These are phyloP conservation scores for Tuta absoluta DNA, from an alignment of 2,888 invertebrate genomes.

Conservation along the genomic window DNA sequence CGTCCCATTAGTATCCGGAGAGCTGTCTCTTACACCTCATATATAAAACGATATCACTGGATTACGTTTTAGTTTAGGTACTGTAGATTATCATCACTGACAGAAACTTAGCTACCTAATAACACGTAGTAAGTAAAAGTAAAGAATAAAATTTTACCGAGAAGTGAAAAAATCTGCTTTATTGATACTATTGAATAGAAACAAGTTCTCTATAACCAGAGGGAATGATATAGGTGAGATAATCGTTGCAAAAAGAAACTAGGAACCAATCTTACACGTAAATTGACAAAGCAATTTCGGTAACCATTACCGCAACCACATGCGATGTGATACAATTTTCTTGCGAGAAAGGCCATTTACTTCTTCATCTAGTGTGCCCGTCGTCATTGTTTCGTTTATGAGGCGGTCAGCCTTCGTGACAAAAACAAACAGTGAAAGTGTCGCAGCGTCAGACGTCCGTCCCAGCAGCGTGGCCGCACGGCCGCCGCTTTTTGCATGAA, in stretches of 20 bases:
- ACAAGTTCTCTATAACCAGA: neutral
- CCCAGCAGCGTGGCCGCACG: conserved; percentile 29
- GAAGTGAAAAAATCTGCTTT: neutral
- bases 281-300: conserved; percentile 18
- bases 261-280: neutral
- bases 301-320: neutral
- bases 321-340: conserved; percentile 10
- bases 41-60: too few species aligned
- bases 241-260: conserved; percentile 10
- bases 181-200: neutral
- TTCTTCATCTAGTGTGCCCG: neutral
- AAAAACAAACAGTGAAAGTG: conserved; percentile 73
- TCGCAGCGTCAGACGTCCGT: conserved; percentile 40
- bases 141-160: too few species aligned
- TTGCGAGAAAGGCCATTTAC: conserved; percentile 10
- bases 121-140: too few species aligned
- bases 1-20: too few species aligned
- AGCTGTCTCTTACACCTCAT: too few species aligned
- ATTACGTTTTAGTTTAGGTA: too few species aligned
- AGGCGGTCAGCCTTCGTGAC: conserved; percentile 52
- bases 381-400: conserved; percentile 16
- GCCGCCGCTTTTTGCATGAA: conserved; percentile 58
- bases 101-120: too few species aligned
- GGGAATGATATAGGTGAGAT: neutral
- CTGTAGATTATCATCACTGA: too few species aligned